phyloP scores from a whole-genome alignment of 2,888 invertebrate species.

The Silvanus unidentatus region DNA sequence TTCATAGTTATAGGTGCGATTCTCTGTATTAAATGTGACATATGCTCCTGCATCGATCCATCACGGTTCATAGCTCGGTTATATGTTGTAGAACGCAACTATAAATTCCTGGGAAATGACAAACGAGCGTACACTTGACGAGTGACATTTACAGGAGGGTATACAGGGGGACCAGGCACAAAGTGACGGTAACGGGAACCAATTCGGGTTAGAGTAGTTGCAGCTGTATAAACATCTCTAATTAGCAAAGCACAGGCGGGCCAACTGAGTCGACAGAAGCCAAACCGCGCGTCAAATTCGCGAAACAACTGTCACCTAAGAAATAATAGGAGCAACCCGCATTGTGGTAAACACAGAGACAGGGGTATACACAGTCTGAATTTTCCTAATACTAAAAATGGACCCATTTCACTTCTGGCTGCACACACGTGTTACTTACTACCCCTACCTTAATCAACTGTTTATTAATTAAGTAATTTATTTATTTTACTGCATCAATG shows the following conservation, averaged over 20 bases:
- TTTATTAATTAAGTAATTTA: too few species aligned
- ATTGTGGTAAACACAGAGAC: neutral
- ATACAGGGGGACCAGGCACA: constrained; percentile 15
- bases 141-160: constrained; percentile 18
- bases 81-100: constrained; percentile 21
- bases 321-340: constrained; percentile 16
- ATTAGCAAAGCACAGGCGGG: constrained; percentile 20
- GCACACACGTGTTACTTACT: too few species aligned
- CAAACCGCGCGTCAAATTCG: constrained; percentile 23
- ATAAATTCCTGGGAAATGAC: constrained; percentile 28
- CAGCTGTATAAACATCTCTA: constrained; percentile 32
- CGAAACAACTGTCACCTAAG: constrained; percentile 26
- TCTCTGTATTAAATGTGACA: constrained; percentile 20
- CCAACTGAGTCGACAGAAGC: constrained; percentile 15
- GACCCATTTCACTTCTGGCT: too few species aligned
- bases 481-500: too few species aligned
- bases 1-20: constrained; percentile 14
- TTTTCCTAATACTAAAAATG: too few species aligned
- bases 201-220: constrained; percentile 20
- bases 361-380: neutral
- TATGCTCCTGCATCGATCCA: constrained; percentile 17
- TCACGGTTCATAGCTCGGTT: constrained; percentile 10
- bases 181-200: constrained; percentile 11
- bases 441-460: too few species aligned
- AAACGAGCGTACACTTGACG: constrained; percentile 26